Percentiles rank a stretch among this genome's conserved stretches.
These are phyloP conservation scores for Drosophila mauritiana DNA, from an alignment of 1,140 invertebrate species.

Conservation along the genomic window DNA sequence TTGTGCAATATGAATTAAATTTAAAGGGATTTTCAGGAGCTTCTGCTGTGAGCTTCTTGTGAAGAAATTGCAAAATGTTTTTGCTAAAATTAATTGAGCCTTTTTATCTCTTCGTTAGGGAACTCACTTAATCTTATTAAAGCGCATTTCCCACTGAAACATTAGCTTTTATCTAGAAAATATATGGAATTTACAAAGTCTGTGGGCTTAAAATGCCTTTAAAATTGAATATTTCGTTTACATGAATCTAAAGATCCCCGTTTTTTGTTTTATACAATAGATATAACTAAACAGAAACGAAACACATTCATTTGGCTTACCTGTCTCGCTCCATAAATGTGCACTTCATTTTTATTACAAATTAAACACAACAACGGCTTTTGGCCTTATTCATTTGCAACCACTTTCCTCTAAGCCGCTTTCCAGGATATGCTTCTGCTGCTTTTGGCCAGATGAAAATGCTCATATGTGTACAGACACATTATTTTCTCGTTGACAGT, in stretches of 20 bases:
- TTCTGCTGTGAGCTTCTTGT: not conserved
- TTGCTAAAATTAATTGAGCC: not conserved
- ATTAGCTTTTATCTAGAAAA: not conserved
- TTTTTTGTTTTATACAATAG: slow-evolving; percentile 5
- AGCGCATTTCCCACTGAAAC: not conserved
- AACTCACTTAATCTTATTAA: not conserved
- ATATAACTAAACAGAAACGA: not conserved
- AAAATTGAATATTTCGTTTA: slow-evolving; percentile 15
- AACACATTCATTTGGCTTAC: slow-evolving; percentile 27
- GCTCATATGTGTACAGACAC: slow-evolving; percentile 46
- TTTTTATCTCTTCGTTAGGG: not conserved
- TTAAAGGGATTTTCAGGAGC: too few relatives aligned
- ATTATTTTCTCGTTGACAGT: slow-evolving; percentile 72
- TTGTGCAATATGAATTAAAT: too few relatives aligned
- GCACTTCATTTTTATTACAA: slow-evolving; percentile 78
- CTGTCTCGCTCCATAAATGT: slow-evolving; percentile 40
- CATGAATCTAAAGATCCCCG: slow-evolving; percentile 2
- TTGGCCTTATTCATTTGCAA: slow-evolving; percentile 3
- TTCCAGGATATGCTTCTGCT: slow-evolving; percentile 16
- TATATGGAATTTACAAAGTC: not conserved
- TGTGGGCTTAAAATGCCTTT: slow-evolving; percentile 2
- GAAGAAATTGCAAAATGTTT: not conserved
- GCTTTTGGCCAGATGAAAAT: slow-evolving; percentile 34
- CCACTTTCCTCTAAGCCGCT: slow-evolving; percentile 42
- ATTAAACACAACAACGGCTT: slow-evolving; percentile 60